phyloP scores from a whole-genome alignment of 2,888 invertebrate genomes.

The Agrochola lychnidis region DNA sequence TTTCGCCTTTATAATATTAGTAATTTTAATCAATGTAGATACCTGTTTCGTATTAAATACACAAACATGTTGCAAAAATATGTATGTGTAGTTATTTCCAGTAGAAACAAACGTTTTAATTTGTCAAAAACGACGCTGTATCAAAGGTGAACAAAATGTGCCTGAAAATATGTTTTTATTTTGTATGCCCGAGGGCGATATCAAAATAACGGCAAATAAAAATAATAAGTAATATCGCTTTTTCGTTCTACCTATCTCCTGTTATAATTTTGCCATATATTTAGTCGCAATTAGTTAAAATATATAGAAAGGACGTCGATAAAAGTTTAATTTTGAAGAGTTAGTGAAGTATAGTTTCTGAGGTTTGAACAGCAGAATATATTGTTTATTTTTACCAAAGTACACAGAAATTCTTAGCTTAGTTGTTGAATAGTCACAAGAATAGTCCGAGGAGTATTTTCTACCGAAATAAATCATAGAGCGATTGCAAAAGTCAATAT shows the following conservation, averaged over 20 bases:
- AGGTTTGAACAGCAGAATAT: neutral
- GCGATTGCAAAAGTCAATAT: slow-evolving; percentile 16
- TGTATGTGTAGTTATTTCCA: neutral
- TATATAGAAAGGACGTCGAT: neutral
- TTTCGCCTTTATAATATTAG: no score
- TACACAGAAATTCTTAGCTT: neutral
- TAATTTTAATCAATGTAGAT: neutral
- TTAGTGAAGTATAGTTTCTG: neutral
- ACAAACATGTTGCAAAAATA: neutral
- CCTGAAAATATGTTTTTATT: slow-evolving; percentile 18
- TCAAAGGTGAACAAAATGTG: slow-evolving; percentile 20
- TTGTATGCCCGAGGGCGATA: neutral
- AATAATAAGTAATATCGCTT: neutral
- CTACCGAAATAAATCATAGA: slow-evolving; percentile 2
- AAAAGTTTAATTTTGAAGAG: neutral
- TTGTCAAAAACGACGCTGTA: slow-evolving; percentile 13
- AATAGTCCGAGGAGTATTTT: slow-evolving; percentile 19
- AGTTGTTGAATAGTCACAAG: neutral
- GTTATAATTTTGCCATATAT: neutral
- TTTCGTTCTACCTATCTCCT: neutral
- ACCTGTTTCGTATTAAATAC: neutral
- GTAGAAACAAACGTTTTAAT: slow-evolving; percentile 20
- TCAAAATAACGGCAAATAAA: neutral
- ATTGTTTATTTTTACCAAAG: slow-evolving; percentile 10
- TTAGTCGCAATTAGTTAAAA: neutral